phyloP scores from a whole-genome alignment of 2,888 invertebrate genomes.

The Platycheirus albimanus region DNA sequence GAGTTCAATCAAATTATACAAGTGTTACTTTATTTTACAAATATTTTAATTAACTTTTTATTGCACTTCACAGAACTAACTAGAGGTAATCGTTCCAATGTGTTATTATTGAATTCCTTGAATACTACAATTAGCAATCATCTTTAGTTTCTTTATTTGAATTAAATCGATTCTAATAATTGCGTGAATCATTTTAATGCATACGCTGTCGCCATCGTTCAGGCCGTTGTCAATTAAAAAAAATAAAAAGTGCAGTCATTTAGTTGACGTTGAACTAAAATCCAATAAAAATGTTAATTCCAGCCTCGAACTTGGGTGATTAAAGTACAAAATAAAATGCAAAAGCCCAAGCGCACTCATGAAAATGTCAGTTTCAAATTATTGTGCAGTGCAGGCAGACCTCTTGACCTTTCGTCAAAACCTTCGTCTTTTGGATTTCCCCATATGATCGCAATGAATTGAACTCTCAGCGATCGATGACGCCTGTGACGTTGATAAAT shows the following conservation, averaged over 20 bases:
- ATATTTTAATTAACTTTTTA: slow-evolving; percentile 48
- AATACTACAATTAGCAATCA: slow-evolving; percentile 38
- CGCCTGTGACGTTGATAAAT: slow-evolving; percentile 64
- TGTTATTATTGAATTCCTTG: slow-evolving; percentile 56
- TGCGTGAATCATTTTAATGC: slow-evolving; percentile 51
- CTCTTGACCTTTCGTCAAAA: slow-evolving; percentile 51
- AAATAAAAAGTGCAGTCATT: slow-evolving; percentile 26
- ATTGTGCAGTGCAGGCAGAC: no score
- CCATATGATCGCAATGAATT: slow-evolving; percentile 24
- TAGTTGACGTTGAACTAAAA: slow-evolving; percentile 45
- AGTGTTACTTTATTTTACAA: slow-evolving; percentile 45
- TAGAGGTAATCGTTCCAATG: slow-evolving; percentile 8
- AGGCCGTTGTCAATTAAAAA: no score
- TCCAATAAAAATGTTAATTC: slow-evolving; percentile 65
- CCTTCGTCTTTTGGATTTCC: slow-evolving; percentile 53
- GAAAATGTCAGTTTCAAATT: no score
- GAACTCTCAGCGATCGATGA: slow-evolving; percentile 28
- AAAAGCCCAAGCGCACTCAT: slow-evolving; percentile 20
- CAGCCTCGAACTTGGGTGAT: not conserved
- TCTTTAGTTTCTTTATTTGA: slow-evolving; percentile 20
- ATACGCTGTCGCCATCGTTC: no score
- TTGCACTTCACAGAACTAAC: slow-evolving; percentile 23
- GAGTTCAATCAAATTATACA: slow-evolving; percentile 29
- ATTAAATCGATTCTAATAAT: slow-evolving; percentile 55
- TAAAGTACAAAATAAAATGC: slow-evolving; percentile 12